phyloP scores from a whole-genome alignment of 1,140 invertebrate genomes.

The Branchinecta lindahli region DNA sequence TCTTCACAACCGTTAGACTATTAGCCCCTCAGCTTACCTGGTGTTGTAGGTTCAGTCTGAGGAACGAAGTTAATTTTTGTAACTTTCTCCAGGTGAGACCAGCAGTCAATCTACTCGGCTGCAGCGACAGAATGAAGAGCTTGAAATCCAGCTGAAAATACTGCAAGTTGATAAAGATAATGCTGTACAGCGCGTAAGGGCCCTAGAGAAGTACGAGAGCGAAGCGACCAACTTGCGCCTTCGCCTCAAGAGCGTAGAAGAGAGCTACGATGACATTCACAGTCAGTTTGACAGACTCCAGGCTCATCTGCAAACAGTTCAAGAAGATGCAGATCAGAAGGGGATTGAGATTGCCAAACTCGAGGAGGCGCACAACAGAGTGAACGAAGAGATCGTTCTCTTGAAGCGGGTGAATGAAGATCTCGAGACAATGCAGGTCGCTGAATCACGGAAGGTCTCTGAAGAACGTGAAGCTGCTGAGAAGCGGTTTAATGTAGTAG shows the following conservation, averaged over 20 bases:
- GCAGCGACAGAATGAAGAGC: neutral
- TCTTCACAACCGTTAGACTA: no score
- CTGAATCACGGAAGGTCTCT: neutral
- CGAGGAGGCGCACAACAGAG: no score
- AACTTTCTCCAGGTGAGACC: neutral
- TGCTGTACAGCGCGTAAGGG: neutral
- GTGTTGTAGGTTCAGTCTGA: no score
- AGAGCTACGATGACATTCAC: neutral
- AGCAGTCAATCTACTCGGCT: neutral
- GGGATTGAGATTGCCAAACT: no score
- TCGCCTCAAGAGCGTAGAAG: neutral
- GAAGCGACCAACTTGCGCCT: neutral
- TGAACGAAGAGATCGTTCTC: no score
- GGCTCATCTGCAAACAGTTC: neutral
- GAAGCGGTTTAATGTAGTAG: neutral
- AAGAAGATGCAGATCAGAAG: neutral
- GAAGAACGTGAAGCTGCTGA: constrained; percentile 1
- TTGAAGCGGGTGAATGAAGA: constrained; percentile 6
- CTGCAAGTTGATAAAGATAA: neutral
- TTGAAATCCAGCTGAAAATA: neutral
- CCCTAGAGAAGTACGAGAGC: neutral
- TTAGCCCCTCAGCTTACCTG: no score
- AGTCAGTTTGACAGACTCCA: neutral
- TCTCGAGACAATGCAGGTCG: neutral
- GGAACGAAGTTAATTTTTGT: no score